Percentiles rank a stretch among this genome's conserved stretches.
Conservation (phyloP, 2,113 vertebrate genomes). For the Oenanthe melanoleuca region DNA sequence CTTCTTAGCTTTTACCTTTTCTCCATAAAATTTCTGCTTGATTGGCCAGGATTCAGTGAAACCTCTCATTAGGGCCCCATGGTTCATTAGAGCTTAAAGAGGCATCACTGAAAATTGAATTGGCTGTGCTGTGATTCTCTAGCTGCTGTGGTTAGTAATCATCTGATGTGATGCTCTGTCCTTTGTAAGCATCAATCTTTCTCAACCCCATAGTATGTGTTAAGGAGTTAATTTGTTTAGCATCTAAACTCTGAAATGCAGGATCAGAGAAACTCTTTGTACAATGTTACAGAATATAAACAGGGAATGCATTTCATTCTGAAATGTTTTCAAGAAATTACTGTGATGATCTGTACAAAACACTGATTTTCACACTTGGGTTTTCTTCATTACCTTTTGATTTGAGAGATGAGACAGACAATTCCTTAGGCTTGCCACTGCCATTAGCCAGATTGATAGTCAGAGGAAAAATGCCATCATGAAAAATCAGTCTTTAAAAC, state of each 20-base stretch:
- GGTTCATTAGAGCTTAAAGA: conserved; percentile 77
- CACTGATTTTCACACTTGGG: neutral
- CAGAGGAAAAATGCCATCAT: neutral
- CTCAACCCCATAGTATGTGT: neutral
- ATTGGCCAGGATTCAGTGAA: conserved; percentile 69
- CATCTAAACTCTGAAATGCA: neutral
- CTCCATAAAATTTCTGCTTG: conserved; percentile 64
- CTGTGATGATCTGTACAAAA: neutral
- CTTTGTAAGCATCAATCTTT: conserved; percentile 8
- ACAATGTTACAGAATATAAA: neutral
- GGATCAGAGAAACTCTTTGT: neutral
- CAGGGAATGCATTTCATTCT: neutral
- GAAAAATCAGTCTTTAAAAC: neutral
- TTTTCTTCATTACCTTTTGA: neutral
- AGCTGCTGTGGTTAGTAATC: conserved; percentile 28
- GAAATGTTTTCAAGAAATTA: neutral
- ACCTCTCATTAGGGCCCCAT: conserved; percentile 74
- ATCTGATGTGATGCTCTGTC: neutral
- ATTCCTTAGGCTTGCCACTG: neutral
- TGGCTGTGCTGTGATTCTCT: conserved; percentile 60
- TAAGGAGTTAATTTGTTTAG: conserved; percentile 32
- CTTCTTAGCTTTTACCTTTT: conserved; percentile 62
- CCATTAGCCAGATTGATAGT: neutral
- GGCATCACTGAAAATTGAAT: conserved; percentile 73
- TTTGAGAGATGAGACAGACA: neutral